Evolutionary conservation across 2,888 invertebrate genomes (phyloP).

Genomic region (Apodemia zela): DNA sequence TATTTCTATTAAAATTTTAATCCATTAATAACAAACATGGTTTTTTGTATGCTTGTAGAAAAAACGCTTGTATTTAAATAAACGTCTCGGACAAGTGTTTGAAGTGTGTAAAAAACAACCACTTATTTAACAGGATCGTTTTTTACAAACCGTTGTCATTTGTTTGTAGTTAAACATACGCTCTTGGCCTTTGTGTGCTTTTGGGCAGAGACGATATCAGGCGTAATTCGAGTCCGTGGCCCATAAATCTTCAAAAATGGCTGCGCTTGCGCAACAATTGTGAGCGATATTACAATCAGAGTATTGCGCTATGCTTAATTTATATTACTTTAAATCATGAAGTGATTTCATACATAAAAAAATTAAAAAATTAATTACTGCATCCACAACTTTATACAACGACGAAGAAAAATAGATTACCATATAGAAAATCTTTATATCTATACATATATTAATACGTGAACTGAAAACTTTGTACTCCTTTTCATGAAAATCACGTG

Average conservation of each 20-base stretch:
- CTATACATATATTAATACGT: no score
- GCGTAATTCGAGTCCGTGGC: conserved; percentile 62
- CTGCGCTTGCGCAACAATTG: conserved; percentile 69
- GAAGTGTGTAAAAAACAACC: conserved; percentile 14
- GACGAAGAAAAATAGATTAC: no score
- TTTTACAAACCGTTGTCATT: conserved; percentile 41
- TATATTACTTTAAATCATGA: background rate
- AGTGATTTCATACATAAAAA: background rate
- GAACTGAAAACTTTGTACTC: no score
- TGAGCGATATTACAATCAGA: conserved; percentile 37
- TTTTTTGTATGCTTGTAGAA: no score
- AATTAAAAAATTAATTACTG: no score
- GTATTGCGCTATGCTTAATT: conserved; percentile 17
- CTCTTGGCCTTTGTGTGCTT: conserved; percentile 46
- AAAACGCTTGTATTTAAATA: background rate
- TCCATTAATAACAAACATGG: no score
- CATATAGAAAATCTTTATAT: no score
- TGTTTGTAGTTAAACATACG: conserved; percentile 53
- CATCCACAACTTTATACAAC: no score
- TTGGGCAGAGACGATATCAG: conserved; percentile 65
- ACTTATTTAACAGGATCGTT: conserved; percentile 6
- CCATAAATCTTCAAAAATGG: conserved; percentile 67
- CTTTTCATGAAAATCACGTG: no score
- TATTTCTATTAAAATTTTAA: no score
- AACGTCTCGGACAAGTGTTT: background rate